phyloP scores from a whole-genome alignment of 2,113 vertebrate genomes.

The Actenoides lindsayi region DNA sequence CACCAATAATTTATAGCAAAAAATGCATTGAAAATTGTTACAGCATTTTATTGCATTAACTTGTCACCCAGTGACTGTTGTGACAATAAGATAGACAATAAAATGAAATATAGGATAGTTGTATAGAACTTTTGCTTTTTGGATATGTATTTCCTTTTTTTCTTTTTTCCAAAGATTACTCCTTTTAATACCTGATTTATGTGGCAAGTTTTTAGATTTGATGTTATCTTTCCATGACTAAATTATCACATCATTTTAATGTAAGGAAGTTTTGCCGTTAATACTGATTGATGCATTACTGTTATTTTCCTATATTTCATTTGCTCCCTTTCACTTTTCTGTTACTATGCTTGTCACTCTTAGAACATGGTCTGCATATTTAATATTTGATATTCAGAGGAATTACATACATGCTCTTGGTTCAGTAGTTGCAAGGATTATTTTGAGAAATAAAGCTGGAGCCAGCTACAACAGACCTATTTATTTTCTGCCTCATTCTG shows the following conservation, averaged over 20 bases:
- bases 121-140: neutral
- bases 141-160: neutral
- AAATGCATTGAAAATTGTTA: neutral
- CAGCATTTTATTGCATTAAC: neutral
- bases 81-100: neutral
- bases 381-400: conserved; percentile 1
- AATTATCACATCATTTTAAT: neutral
- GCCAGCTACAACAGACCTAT: neutral
- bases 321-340: neutral
- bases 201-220: neutral
- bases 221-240: neutral
- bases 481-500: neutral
- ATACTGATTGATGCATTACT: neutral
- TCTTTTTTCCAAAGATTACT: neutral
- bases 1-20: neutral
- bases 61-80: neutral
- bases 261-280: neutral
- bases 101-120: neutral
- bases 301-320: neutral
- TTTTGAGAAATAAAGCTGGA: neutral
- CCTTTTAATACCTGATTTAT: neutral
- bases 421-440: neutral
- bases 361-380: neutral
- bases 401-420: neutral
- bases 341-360: neutral